Evolutionary conservation across 1,140 invertebrate genomes (phyloP), one percentile per base, ranked within the genome.

Genomic region (Megalopta genalis): DNA sequence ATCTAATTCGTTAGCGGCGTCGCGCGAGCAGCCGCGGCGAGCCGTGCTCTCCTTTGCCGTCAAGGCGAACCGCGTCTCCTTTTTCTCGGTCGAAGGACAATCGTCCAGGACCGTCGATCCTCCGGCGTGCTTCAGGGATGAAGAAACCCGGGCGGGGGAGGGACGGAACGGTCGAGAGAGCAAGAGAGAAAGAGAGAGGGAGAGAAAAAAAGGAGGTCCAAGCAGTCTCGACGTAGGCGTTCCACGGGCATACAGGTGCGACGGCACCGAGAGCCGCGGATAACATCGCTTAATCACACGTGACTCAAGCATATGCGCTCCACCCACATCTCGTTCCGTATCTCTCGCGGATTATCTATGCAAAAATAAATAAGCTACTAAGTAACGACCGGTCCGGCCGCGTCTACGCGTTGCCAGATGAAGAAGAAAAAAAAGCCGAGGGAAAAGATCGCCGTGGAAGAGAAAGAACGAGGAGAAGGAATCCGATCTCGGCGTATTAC

Each of bases 221-320:
- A 79, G 68, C 78, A 86, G 65, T 84, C 88, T 86, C 83, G 87
- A 83, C 78, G 89, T 87, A 88, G 87, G 87, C 87, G 87, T 88
- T 88, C 85, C 83, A 63, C 27, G 84, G 86, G 87, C 66, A 86
- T 87, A 90, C 90, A 92, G 91, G 90, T 91, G 89, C 87, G 81
- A 87, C 87, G 84, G 85, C 87, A 84, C 80, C 83, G 71, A 86
- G 85, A 85, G 81, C 83, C 85, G 82, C 81, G 89, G 91, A 92
- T 91, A 92, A 88, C 90, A 91, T 91, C 90, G 88, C 89, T 91
- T 92, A 91, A 91, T 91, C 90, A 92, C 90, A 91, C 87, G 89
- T 90, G 89, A 91, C 87, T 90, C 84, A 86, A 82, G 87, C 85
- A 88, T 87, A 89, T 85, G 86, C 86, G 84, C 88, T 91, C 89